Evolutionary conservation across 2,113 vertebrate genomes (phyloP).

Genomic region (Apteryx mantelli): DNA sequence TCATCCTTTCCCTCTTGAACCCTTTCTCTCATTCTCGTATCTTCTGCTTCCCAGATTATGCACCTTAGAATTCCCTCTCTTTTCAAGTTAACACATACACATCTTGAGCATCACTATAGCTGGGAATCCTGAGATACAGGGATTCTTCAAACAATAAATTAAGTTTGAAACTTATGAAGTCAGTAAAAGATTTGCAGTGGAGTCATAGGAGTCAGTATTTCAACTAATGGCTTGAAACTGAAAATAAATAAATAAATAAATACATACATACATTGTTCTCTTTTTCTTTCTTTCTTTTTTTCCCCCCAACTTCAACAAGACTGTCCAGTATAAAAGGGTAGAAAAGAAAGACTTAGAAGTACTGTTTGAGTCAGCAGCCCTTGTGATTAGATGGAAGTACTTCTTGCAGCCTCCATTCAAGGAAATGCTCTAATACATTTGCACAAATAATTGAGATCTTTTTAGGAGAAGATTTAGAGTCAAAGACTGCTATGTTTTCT

Average conservation of each 20-base stretch:
- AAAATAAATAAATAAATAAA: accelerated
- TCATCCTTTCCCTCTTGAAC: not conserved
- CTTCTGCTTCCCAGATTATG: not conserved
- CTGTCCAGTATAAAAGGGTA: not conserved
- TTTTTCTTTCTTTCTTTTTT: not conserved
- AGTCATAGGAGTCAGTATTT: not conserved
- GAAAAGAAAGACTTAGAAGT: not conserved
- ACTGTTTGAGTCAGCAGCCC: not conserved
- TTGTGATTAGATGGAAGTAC: not conserved
- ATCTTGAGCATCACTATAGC: not conserved
- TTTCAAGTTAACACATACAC: not conserved
- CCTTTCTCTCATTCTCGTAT: not conserved
- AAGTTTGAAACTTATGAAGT: not conserved
- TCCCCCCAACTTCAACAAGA: not conserved
- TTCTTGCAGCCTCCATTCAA: not conserved
- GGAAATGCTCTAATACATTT: not conserved
- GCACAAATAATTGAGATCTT: not conserved
- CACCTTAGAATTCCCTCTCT: not conserved
- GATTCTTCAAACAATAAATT: not conserved
- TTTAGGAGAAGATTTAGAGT: not conserved
- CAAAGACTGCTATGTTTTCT: not conserved
- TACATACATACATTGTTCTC: accelerated
- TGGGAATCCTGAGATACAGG: too few species aligned
- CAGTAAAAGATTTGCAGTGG: not conserved
- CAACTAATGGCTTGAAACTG: not conserved